Conservation (phyloP, 1,140 invertebrate species). For the Pogonus chalceus region DNA sequence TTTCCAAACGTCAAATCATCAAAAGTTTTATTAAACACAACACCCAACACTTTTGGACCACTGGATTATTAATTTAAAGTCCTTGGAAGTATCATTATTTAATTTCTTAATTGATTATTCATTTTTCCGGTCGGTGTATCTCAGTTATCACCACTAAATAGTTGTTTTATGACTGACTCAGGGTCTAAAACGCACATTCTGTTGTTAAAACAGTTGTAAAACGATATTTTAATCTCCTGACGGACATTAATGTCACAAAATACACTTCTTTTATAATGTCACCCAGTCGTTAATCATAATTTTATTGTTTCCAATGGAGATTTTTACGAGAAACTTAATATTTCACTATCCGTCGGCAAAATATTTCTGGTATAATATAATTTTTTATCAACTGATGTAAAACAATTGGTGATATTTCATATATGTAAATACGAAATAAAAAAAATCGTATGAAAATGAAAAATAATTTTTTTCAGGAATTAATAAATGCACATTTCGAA, state of each 20-base stretch:
- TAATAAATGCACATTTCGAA: not conserved
- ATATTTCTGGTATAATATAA: no score
- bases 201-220: not conserved
- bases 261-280: not conserved
- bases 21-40: not conserved
- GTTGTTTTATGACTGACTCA: not conserved
- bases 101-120: not conserved
- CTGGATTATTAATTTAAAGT: no score
- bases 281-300: not conserved
- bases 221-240: conserved; percentile 1
- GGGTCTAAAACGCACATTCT: not conserved
- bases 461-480: not conserved
- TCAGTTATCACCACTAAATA: not conserved
- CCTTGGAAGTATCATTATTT: no score
- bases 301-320: not conserved
- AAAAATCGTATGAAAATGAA: not conserved
- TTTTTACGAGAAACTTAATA: not conserved
- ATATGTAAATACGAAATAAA: not conserved
- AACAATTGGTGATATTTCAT: not conserved
- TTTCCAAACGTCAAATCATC: not conserved
- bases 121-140: not conserved
- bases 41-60: no score
- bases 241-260: not conserved
- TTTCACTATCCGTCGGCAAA: no score
- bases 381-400: not conserved